Conservation (phyloP, 2,113 vertebrate genomes). For the Chaetura pelagica region DNA sequence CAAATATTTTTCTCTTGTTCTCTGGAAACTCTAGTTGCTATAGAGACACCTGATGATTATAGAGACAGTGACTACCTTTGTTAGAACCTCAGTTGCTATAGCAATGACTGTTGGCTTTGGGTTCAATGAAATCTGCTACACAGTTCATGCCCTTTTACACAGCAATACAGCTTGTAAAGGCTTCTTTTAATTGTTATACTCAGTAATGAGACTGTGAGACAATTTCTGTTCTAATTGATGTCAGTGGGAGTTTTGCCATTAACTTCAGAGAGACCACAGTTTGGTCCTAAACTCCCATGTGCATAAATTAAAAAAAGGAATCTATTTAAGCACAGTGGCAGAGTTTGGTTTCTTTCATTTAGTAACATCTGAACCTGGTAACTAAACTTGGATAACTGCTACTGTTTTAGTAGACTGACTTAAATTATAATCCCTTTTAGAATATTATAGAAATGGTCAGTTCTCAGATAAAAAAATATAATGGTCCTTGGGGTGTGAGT, state of each 20-base stretch:
- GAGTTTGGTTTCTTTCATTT: not conserved
- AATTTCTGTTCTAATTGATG: constrained; percentile 53
- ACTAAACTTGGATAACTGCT: not conserved
- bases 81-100: constrained; percentile 76
- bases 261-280: not conserved
- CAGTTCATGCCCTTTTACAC: constrained; percentile 49
- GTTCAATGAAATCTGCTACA: constrained; percentile 69
- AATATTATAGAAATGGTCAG: not conserved
- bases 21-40: constrained; percentile 78
- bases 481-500: not conserved
- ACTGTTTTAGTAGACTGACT: not conserved
- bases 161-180: constrained; percentile 41
- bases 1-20: constrained; percentile 68
- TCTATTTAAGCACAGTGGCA: not conserved
- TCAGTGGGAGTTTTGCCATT: constrained; percentile 51
- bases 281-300: not conserved
- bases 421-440: not conserved
- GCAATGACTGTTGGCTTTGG: constrained; percentile 72
- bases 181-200: constrained; percentile 45
- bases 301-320: constrained; percentile 7
- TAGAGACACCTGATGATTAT: constrained; percentile 78
- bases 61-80: constrained; percentile 75
- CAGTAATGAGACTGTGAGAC: constrained; percentile 33
- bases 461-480: not conserved
- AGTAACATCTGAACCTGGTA: not conserved